Base-by-base conservation (phyloP, 1,140 invertebrate genomes). In the Anthonomus grandis region DNA sequence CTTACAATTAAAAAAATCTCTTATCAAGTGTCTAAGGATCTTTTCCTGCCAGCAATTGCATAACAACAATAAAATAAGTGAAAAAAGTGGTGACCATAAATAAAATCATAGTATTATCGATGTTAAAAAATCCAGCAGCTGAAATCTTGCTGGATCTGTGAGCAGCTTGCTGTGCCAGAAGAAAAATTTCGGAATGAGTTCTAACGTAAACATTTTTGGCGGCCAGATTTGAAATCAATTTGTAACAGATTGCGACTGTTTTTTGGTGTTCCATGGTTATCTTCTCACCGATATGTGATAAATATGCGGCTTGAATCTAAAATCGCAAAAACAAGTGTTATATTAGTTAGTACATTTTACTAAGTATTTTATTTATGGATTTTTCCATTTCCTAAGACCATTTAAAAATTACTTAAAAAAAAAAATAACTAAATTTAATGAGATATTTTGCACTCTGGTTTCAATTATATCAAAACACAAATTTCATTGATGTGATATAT, bases 51-150 rank as follows among this genome's bases (percentile, higher is more conserved):
- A 57, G 36, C 3, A 57, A 19, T 31, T 57, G 55, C 24, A 50
- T 42, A 22, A 50, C 55, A 6, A 57, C 55, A 44, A 57, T 57
- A 44, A 57, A 50, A 31, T 57, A 57, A 10, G 55, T 50, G 19
- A 48, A 50, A 24, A 57, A 50, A 1, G 46, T 57, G 1, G 46
- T 50, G n/a, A 22, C 25, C n/a, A 57, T 49, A 22, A 57, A 57
- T n/a, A 57, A 10, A 22, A 57, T 50, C 55, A 57, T 57, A 2
- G 55, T 44, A 15, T 57, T 25, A 24, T 57, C 47, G 15, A 57
- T 21, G 37, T 44, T 50, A 22, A 57, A 57, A 22, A 57, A 57
- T 21, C 55, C 55, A 2, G 46, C 27, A 4, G 55, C 55, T 24
- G 46, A 44, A 24, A 57, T 41, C 25, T n/a, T 31, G 4, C 21